Evolutionary conservation across 1,140 invertebrate species (phyloP).

Genomic region (Formica selysi): DNA sequence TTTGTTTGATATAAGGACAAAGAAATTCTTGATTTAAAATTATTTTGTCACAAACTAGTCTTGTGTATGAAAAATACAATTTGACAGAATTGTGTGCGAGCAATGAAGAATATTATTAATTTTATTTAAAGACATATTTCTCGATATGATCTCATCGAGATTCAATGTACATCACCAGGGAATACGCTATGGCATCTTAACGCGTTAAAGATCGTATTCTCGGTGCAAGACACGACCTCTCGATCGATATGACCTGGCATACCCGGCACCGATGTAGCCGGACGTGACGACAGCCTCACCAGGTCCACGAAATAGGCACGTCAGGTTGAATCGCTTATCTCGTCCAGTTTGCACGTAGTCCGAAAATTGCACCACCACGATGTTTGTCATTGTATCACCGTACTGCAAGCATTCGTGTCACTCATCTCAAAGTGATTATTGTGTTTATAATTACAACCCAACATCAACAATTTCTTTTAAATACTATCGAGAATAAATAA

Average conservation of each 20-base stretch:
- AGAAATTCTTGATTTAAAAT: neutral
- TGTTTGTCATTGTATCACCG: slow-evolving; percentile 97
- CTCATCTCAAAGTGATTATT: neutral
- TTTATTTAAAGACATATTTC: neutral
- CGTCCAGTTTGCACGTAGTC: slow-evolving; percentile 96
- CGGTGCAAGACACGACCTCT: slow-evolving; percentile 72
- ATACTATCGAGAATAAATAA: neutral
- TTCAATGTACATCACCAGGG: neutral
- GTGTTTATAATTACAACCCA: neutral
- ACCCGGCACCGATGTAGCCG: slow-evolving; percentile 97
- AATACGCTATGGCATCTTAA: slow-evolving; percentile 10
- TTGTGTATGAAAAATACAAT: neutral
- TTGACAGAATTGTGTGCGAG: neutral
- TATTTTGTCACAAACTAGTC: neutral
- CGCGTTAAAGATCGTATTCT: slow-evolving; percentile 52
- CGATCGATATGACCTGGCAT: slow-evolving; percentile 83
- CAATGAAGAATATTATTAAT: slow-evolving; percentile 7
- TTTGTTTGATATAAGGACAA: neutral
- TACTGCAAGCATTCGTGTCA: slow-evolving; percentile 88
- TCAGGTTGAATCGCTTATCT: slow-evolving; percentile 96
- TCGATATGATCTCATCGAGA: slow-evolving; percentile 6
- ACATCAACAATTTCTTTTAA: neutral
- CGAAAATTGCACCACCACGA: slow-evolving; percentile 97
- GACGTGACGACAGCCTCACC: slow-evolving; percentile 97
- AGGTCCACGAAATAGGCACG: slow-evolving; percentile 95